Base-by-base conservation (phyloP, 2,113 vertebrate genomes). In the Tragelaphus strepsiceros region DNA sequence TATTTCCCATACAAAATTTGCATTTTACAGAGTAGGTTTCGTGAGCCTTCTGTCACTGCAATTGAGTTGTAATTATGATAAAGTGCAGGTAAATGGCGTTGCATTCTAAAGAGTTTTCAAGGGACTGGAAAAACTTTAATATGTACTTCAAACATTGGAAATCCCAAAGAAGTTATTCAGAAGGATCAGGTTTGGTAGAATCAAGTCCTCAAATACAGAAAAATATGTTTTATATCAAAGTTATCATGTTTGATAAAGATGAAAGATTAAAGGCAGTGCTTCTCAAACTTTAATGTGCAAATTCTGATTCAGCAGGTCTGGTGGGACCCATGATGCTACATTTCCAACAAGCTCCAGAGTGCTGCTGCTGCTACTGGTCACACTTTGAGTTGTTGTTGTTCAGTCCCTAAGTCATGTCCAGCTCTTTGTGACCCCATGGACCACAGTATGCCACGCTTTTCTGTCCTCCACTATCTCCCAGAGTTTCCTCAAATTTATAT, bases 21-120 rank as follows among this genome's bases (percentile, higher is more conserved):
- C 97, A 97, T 97, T 96, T 96, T 67, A 46, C 90, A 62, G 94
- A 94, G 90, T 86, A 97, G 97, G 96, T 61, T 90, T 22, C 13
- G 6, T 39, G 64, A 97, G 87, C 53, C 97, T 89, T 95, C 90
- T 96, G 98, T 96, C 80, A 86, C 88, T 11, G 32, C 39, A 43
- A 16, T 0, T 56, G 83, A 92, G 87, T 80, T 93, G 28, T 64
- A 94, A 94, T 95, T 84, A 62, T 24, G 59, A 96, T 10, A 84
- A 81, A 62, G 81, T 51, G 14, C 94, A 98, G 97, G 96, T 97
- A 94, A 92, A 58, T 28, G 71, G 78, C 61, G 67, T 24, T 64
- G 92, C 67, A 64, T 88, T 62, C 95, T 91, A 49, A 86, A 92
- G 30, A 81, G 74, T 88, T 92, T 82, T 90, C 92, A 56, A 84